Base-by-base conservation (phyloP, 2,797 vertebrate species). In the Platyrinchus mystaceus region DNA sequence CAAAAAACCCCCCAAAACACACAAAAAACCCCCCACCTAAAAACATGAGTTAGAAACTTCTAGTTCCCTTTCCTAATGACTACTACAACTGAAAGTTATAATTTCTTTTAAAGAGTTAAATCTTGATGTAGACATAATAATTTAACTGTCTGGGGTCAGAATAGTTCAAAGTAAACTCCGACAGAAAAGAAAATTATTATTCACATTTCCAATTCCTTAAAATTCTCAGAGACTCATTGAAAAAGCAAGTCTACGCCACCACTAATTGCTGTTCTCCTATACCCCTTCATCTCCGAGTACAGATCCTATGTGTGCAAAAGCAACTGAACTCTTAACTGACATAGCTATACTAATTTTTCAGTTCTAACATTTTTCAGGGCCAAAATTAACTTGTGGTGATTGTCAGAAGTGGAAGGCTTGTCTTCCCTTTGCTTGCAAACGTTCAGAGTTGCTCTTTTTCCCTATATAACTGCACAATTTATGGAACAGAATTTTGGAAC, bases 1-100 rank as follows among this genome's bases (percentile, higher is more conserved):
- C 13, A 10, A 22, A 5, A 11, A 43, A 10, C n/a, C n/a, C 2
- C n/a, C 5, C 34, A 6, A 7, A 20, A 20, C 58, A 6, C 4
- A 30, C 32, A 39, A 3, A 46, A 58, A 37, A 46, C 21, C 13
- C 55, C 34, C 17, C 8, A 49, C 8, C 0, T 3, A 87, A 78
- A 89, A 86, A 43, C 1, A 36, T 16, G 37, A 89, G 43, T 13
- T 64, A 84, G 47, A 85, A 89, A 56, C 19, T 58, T 80, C 20
- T 53, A 71, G 34, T 18, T 85, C 37, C 19, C 22, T 60, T 71
- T 84, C 20, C 37, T 50, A 60, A 26, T 18, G 19, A 44, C 27
- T 23, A 18, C 17, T 60, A 60, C 20, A 68, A 85, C 8, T 67
- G 30, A 58, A 19, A 53, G 14, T 9, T 34, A 24, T 5, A 1